A percentile compares a stretch with the other conserved stretches of the same genome.
phyloP scores from a whole-genome alignment of 2,113 vertebrate species.

The Chelonoidis abingdonii region DNA sequence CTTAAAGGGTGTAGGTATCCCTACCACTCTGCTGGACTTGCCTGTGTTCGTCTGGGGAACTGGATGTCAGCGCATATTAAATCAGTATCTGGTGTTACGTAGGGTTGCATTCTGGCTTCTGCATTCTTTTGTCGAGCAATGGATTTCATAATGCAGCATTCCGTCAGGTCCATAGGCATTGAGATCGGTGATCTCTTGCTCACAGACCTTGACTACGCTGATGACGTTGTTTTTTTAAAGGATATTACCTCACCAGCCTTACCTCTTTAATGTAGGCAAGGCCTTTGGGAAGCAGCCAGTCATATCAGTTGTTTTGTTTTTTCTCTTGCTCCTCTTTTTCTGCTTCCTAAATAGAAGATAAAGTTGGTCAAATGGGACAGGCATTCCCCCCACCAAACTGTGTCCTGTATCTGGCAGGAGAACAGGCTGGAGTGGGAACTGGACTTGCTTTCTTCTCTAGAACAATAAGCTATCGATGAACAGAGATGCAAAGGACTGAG shows the following conservation, averaged over 20 bases:
- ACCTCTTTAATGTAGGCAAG: neutral
- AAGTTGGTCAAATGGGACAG: neutral
- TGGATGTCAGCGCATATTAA: no score
- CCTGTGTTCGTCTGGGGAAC: no score
- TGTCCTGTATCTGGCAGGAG: neutral
- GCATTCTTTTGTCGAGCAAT: no score
- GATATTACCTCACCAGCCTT: neutral
- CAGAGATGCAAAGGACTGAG: conserved; percentile 22
- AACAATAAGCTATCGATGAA: neutral
- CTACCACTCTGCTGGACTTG: no score
- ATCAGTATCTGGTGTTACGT: no score
- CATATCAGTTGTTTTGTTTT: neutral
- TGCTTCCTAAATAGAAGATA: neutral
- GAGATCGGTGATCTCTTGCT: no score
- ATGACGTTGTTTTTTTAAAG: neutral
- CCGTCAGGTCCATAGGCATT: no score
- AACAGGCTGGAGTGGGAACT: neutral
- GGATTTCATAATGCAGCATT: no score
- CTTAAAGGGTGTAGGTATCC: no score
- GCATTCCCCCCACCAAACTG: neutral
- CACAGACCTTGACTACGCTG: no score
- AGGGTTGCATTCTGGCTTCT: no score
- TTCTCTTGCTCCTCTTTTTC: neutral
- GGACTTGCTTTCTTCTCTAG: neutral
- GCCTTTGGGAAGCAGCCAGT: neutral